Evolutionary conservation across 2,888 invertebrate genomes (phyloP), one percentile per base, ranked within the genome.

Genomic region (Dicyrtomina minuta): DNA sequence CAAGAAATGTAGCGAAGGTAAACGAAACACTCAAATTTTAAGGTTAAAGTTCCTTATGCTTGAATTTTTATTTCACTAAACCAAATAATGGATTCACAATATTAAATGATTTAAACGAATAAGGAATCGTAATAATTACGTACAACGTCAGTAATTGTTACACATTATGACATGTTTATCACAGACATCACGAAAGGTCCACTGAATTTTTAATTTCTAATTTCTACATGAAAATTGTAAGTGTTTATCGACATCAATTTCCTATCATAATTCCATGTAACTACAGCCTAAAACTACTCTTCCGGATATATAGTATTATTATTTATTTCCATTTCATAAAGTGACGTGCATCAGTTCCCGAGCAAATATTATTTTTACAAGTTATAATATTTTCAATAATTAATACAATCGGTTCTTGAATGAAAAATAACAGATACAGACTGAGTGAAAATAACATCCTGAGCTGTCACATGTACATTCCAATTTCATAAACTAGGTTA

Each of bases 111-210:
- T 17, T n/a, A 41, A 15, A 60, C n/a, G 22, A 61, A 61, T 44
- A n/a, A n/a, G n/a, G n/a, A n/a, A n/a, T n/a, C n/a, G n/a, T 55
- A 6, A 6, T 10, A 22, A 26, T 17, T 17, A 55, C 24, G 26
- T 55, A 20, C 43, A 60, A 43, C 60, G 60, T 60, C 60, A 60
- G 15, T 60, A 43, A 43, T 20, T 33, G 53, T 55, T 56, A 44
- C n/a, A 41, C 17, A 22, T 53, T n/a, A n/a, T n/a, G n/a, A 3
- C 8, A 33, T 65, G n/a, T 43, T 20, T 60, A 60, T 60, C 60
- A 60, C 60, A 60, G 60, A 60, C 60, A 60, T 60, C 44, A 60
- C 43, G 51, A 62, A 60, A 62, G 24, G 46, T 46, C 26, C 27
- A 62, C n/a, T 10, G n/a, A 62, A 62, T 39, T 49, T 46, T 26